Evolutionary conservation across 2,113 vertebrate species (phyloP).

Genomic region (Tupaia chinensis): DNA sequence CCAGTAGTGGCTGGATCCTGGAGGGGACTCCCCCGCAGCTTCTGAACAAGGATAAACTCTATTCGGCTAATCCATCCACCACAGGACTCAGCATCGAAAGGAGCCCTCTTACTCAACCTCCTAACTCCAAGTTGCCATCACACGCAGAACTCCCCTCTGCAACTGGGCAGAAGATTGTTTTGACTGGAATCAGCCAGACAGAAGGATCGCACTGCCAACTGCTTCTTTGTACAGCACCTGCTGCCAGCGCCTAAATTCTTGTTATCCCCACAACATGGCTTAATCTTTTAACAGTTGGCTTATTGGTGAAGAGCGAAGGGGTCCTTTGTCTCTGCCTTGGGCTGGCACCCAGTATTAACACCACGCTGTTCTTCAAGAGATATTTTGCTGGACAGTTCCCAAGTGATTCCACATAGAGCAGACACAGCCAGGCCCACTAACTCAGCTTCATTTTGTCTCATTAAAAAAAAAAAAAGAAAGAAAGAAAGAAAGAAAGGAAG

Average conservation of each 20-base stretch:
- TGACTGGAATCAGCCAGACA: conserved; percentile 84
- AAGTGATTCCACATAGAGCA: conserved; percentile 71
- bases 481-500: background rate
- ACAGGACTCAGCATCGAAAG: conserved; percentile 75
- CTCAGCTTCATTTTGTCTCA: conserved; percentile 47
- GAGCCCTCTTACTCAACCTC: conserved; percentile 74
- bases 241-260: conserved; percentile 82
- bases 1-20: conserved; percentile 21
- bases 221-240: conserved; percentile 83
- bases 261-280: conserved; percentile 83
- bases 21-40: conserved; percentile 60
- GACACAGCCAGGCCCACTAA: conserved; percentile 54
- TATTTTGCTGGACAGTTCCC: conserved; percentile 71
- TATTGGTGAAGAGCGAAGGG: conserved; percentile 76
- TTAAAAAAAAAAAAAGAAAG: conserved; percentile 17
- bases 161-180: conserved; percentile 83
- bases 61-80: conserved; percentile 76
- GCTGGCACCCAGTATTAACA: conserved; percentile 77
- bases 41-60: conserved; percentile 71
- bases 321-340: conserved; percentile 82
- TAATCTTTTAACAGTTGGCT: conserved; percentile 84
- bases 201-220: conserved; percentile 78
- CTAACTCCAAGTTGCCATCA: conserved; percentile 73
- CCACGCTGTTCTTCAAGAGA: conserved; percentile 83
- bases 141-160: conserved; percentile 66